Evolutionary conservation across 2,888 invertebrate genomes (phyloP), one percentile per base, ranked within the genome.

Genomic region (Acanthopleura granulata): DNA sequence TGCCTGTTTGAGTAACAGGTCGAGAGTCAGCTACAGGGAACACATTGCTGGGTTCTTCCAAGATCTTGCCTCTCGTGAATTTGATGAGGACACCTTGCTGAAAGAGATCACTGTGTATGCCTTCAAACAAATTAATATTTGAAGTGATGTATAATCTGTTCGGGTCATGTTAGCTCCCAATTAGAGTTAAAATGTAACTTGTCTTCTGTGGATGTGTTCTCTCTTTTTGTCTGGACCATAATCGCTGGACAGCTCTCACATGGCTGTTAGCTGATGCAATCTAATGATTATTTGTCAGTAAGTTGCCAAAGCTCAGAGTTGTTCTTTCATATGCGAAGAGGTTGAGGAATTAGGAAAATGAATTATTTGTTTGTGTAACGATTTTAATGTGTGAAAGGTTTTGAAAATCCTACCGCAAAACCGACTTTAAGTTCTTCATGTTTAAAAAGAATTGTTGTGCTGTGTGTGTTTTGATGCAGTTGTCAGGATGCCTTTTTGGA

Each of bases 401-500:
- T n/a, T n/a, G n/a, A n/a, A n/a, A n/a, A n/a, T n/a, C n/a, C n/a
- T n/a, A n/a, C 57, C 57, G 57, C 57, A 57, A 40, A 40, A 40
- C 4, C 40, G 9, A 40, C 40, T 9, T 6, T 40, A 9, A 57
- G 6, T 4, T 12, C n/a, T 57, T 18, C 22, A 22, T 57, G 12
- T 57, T 57, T 40, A 40, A 40, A 40, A 40, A 40, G 9, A 3
- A 40, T 40, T 40, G 40, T 40, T n/a, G n/a, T n/a, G n/a, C n/a
- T 18, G 51, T 14, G 51, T 51, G 18, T 51, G 51, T 51, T 4
- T 12, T 57, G 57, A 57, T 18, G 57, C 74, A 85, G 87, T n/a
- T 89, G 88, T 76, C 88, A 89, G 73, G 84, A 87, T 22, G 80
- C 85, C 25, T 87, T 89, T 74, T 72, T 87, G 22, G 83, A 85